phyloP scores from a whole-genome alignment of 1,140 invertebrate genomes.

The Ephestia elutella region DNA sequence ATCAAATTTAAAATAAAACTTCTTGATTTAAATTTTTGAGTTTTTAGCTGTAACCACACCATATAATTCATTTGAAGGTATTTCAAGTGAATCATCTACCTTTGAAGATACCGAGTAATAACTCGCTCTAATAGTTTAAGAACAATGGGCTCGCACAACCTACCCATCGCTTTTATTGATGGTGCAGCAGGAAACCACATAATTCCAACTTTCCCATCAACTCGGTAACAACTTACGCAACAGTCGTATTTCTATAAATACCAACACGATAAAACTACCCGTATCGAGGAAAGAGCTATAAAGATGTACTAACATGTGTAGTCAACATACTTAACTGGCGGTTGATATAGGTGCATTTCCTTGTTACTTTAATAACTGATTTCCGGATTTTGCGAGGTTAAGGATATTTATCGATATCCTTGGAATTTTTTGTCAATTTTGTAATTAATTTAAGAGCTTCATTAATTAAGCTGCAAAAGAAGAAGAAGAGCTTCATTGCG shows the following conservation, averaged over 20 bases:
- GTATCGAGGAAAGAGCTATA: conserved; percentile 1
- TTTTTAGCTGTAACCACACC: no score
- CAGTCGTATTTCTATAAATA: conserved; percentile 16
- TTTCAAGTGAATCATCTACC: not conserved
- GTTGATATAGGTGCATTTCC: not conserved
- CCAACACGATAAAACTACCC: conserved; percentile 13
- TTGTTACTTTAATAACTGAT: no score
- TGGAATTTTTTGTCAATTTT: no score
- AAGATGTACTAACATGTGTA: not conserved
- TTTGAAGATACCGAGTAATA: not conserved
- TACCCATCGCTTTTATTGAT: conserved; percentile 21
- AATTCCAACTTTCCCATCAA: conserved; percentile 29
- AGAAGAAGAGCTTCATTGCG: no score
- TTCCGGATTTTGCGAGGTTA: no score
- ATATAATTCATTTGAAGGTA: not conserved
- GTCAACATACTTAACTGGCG: not conserved
- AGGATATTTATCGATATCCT: no score
- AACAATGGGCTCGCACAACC: conserved; percentile 25
- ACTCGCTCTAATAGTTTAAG: conserved; percentile 13
- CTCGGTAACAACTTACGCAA: conserved; percentile 30
- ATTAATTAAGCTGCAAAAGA: no score
- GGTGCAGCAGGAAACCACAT: conserved; percentile 24
- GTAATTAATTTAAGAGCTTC: no score
- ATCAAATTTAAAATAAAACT: no score
- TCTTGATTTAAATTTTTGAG: no score